These are phyloP conservation scores for Anthrax anthrax DNA, from an alignment of 2,888 invertebrate genomes.

Conservation along the genomic window DNA sequence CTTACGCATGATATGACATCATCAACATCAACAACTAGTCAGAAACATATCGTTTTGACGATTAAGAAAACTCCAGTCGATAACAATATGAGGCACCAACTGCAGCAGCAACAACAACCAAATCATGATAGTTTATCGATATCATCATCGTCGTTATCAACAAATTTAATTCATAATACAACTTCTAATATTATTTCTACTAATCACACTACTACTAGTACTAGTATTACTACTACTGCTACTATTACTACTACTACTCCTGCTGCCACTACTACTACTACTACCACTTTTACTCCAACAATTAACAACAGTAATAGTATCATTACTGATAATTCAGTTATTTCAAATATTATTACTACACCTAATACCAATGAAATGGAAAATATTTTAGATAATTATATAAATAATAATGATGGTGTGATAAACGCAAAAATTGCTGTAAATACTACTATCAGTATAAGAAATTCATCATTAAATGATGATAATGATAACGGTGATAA, in stretches of 20 bases:
- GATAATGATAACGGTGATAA: no score
- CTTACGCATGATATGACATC: conserved; percentile 21
- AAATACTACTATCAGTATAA: no score
- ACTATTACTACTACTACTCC: not conserved
- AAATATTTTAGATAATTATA: no score
- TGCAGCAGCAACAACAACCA: not conserved
- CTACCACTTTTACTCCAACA: not conserved
- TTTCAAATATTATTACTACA: not conserved
- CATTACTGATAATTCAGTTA: not conserved
- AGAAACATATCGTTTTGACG: conserved; percentile 25
- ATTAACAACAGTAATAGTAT: not conserved
- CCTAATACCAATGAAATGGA: no score
- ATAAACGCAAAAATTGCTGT: no score
- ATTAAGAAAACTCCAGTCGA: conserved; percentile 25
- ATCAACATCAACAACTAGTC: conserved; percentile 18
- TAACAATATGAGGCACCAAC: conserved; percentile 17
- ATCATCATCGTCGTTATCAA: no score
- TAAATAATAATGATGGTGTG: no score
- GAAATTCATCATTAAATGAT: no score
- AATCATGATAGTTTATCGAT: no score
- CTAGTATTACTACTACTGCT: not conserved
- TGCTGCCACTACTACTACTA: not conserved
- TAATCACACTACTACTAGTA: no score
- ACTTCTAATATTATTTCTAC: no score
- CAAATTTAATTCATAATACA: no score